These are phyloP conservation scores for Drosophila pseudoananassae DNA, from an alignment of 1,140 invertebrate species.

Conservation along the genomic window DNA sequence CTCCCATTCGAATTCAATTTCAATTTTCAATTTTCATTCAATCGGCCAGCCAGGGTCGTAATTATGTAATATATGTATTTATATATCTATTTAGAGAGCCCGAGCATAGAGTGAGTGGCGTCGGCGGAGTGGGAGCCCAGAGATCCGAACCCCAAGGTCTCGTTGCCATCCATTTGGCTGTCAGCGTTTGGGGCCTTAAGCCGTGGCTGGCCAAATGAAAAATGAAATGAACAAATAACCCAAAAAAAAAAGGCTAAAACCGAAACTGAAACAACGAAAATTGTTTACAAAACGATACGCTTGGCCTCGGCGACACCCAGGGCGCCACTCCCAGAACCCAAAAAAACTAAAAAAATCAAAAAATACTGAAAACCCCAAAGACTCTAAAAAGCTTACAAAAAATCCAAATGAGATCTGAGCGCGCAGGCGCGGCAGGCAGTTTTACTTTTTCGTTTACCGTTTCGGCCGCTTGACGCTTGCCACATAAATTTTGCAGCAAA, in stretches of 20 bases:
- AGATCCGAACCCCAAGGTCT: conserved; percentile 66
- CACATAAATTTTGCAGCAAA: conserved; percentile 65
- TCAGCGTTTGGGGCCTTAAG: conserved; percentile 64
- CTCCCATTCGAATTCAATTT: conserved; percentile 28
- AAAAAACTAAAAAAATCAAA: neutral
- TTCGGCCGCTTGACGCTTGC: conserved; percentile 57
- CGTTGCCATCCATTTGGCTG: conserved; percentile 63
- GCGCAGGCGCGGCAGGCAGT: conserved; percentile 69
- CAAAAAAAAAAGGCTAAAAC: conserved; percentile 9
- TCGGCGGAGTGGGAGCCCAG: conserved; percentile 11
- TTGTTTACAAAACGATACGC: conserved; percentile 61
- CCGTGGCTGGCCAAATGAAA: conserved; percentile 33
- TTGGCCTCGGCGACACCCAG: conserved; percentile 51
- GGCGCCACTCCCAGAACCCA: conserved; percentile 65
- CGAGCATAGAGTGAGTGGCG: conserved; percentile 53
- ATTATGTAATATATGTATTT: conserved; percentile 65
- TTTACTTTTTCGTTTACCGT: conserved; percentile 58
- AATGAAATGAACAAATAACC: conserved; percentile 26
- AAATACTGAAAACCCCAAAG: conserved; percentile 7
- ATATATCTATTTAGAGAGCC: conserved; percentile 11
- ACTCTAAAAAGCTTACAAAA: conserved; percentile 9
- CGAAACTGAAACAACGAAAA: conserved; percentile 27
- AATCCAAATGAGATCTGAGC: conserved; percentile 11
- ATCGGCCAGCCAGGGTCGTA: conserved; percentile 59
- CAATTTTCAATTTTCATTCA: conserved; percentile 61